Evolutionary conservation across 2,113 vertebrate genomes (phyloP).

Genomic region (Psephotus haematonotus): DNA sequence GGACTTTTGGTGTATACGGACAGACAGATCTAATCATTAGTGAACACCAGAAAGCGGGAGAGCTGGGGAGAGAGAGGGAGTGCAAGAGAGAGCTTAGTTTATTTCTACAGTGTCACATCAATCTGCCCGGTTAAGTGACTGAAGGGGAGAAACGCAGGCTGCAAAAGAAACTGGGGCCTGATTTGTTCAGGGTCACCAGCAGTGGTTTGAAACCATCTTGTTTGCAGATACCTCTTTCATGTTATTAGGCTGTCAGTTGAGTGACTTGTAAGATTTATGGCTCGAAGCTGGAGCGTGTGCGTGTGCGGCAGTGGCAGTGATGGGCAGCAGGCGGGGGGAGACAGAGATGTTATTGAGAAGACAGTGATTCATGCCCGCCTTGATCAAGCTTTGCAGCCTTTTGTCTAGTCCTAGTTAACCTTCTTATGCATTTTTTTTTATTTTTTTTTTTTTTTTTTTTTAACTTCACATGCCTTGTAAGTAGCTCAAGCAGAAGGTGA

Average conservation of each 20-base stretch:
- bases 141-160: conserved; percentile 66
- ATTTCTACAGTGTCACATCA: conserved; percentile 67
- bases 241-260: conserved; percentile 75
- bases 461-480: neutral
- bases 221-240: conserved; percentile 77
- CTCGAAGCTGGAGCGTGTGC: conserved; percentile 52
- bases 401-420: conserved; percentile 13
- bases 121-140: conserved; percentile 68
- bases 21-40: conserved; percentile 51
- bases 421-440: neutral
- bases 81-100: conserved; percentile 44
- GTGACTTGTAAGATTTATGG: conserved; percentile 72
- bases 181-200: conserved; percentile 81
- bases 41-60: neutral
- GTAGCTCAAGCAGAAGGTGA: conserved; percentile 40
- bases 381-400: conserved; percentile 8
- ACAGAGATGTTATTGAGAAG: neutral
- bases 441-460: neutral
- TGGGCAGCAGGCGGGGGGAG: neutral
- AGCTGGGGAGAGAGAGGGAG: neutral
- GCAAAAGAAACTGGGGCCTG: conserved; percentile 71
- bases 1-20: conserved; percentile 7
- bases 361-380: neutral
- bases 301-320: neutral
- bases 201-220: conserved; percentile 77